Percentiles rank a stretch among this genome's conserved stretches.
phyloP scores from a whole-genome alignment of 2,113 vertebrate genomes.

The Mirza zaza region DNA sequence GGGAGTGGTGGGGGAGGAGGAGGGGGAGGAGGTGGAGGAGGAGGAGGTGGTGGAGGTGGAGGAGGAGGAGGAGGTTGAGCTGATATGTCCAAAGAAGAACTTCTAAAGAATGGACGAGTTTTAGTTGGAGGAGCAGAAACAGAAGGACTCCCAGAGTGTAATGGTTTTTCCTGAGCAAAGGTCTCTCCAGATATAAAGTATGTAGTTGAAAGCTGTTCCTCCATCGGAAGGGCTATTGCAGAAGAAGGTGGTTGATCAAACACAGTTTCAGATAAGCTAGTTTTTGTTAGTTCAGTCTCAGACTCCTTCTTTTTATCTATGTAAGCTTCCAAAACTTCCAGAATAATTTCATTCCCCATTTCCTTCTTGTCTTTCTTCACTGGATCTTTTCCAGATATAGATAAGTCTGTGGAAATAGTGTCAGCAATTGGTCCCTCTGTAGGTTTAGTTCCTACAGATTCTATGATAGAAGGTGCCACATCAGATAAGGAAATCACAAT shows the following conservation, averaged over 20 bases:
- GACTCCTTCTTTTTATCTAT: constrained; percentile 80
- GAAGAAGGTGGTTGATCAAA: constrained; percentile 63
- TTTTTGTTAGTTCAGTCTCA: constrained; percentile 57
- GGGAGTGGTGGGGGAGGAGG: constrained; percentile 88
- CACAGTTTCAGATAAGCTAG: constrained; percentile 55
- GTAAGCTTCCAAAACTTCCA: constrained; percentile 76
- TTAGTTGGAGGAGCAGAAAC: constrained; percentile 85
- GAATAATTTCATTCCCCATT: constrained; percentile 68
- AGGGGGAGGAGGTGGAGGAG: constrained; percentile 78
- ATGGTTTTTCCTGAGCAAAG: constrained; percentile 75
- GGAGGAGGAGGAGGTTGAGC: constrained; percentile 76
- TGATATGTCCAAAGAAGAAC: constrained; percentile 85
- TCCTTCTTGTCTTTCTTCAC: constrained; percentile 71
- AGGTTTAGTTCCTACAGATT: constrained; percentile 52
- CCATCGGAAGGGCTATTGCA: constrained; percentile 48
- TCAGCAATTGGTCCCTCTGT: constrained; percentile 58
- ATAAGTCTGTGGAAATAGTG: constrained; percentile 54
- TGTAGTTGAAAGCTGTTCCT: constrained; percentile 70
- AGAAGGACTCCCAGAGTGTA: constrained; percentile 74
- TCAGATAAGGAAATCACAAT: constrained; percentile 85
- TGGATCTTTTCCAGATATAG: constrained; percentile 72
- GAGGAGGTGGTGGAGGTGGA: constrained; percentile 65
- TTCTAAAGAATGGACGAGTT: constrained; percentile 86
- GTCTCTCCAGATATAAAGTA: constrained; percentile 81
- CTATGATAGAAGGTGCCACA: constrained; percentile 68